Evolutionary conservation across 2,113 vertebrate genomes (phyloP).

Genomic region (Vulpes vulpes): DNA sequence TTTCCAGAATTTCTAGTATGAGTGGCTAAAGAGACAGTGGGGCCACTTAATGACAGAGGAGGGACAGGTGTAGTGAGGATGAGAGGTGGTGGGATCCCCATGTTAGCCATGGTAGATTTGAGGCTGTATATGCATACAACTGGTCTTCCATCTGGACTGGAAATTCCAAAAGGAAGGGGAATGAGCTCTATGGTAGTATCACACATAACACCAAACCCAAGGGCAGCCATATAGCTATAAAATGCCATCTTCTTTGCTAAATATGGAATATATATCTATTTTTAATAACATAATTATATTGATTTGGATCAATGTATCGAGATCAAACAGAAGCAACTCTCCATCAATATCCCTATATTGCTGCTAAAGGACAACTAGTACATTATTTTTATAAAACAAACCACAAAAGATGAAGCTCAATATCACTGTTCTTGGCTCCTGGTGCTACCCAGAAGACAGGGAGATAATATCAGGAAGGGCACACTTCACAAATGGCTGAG

Average conservation of each 20-base stretch:
- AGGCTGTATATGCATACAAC: background rate
- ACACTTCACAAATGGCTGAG: background rate
- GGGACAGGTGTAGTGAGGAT: background rate
- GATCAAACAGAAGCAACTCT: background rate
- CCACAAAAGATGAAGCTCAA: background rate
- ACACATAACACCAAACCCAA: background rate
- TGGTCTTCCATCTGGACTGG: background rate
- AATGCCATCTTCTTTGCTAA: background rate
- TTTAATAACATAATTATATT: background rate
- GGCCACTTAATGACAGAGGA: background rate
- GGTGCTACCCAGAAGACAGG: background rate
- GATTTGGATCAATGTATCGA: background rate
- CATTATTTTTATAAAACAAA: constrained; percentile 1
- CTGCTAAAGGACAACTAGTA: background rate
- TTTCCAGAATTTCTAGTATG: background rate
- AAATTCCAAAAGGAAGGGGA: background rate
- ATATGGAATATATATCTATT: background rate
- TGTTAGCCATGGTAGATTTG: background rate
- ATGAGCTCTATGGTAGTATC: background rate
- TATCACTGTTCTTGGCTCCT: background rate
- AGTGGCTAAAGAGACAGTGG: background rate
- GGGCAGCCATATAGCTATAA: background rate
- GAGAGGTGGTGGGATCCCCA: background rate
- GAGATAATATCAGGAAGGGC: background rate
- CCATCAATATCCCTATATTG: background rate